phyloP scores from a whole-genome alignment of 2,888 invertebrate genomes.

The Macrophya annulata region DNA sequence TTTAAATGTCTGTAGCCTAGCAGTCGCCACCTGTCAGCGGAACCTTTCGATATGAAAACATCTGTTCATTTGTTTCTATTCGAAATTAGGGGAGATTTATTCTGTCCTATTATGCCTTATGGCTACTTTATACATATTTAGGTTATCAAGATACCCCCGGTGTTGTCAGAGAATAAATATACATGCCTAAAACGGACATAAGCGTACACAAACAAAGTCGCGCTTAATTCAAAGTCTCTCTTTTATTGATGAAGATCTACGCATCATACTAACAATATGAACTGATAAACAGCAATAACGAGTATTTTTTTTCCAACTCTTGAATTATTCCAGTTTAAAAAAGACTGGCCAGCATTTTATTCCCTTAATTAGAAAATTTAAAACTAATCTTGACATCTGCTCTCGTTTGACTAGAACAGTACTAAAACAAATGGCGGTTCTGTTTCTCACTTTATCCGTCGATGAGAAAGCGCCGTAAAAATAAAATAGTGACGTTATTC shows the following conservation, averaged over 20 bases:
- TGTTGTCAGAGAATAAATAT: conserved; percentile 29
- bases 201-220: not conserved
- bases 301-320: not conserved
- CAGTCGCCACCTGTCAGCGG: conserved; percentile 48
- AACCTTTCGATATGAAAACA: conserved; percentile 15
- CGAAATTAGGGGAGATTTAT: not conserved
- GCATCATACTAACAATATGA: not conserved
- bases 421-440: conserved; percentile 21
- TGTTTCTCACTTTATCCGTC: not conserved
- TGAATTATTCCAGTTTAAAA: not conserved
- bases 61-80: conserved; percentile 31
- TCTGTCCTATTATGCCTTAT: not conserved
- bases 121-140: not conserved
- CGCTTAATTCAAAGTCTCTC: conserved; percentile 37
- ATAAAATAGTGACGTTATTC: conserved; percentile 43
- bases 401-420: conserved; percentile 25
- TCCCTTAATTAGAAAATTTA: not conserved
- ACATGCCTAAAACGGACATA: not conserved
- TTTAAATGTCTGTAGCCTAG: conserved; percentile 43
- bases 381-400: not conserved
- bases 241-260: not conserved
- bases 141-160: not conserved
- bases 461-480: conserved; percentile 22
- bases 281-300: not conserved
- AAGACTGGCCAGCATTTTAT: not conserved